Conservation (phyloP, 2,888 invertebrate genomes). For the Ctena decussata region DNA sequence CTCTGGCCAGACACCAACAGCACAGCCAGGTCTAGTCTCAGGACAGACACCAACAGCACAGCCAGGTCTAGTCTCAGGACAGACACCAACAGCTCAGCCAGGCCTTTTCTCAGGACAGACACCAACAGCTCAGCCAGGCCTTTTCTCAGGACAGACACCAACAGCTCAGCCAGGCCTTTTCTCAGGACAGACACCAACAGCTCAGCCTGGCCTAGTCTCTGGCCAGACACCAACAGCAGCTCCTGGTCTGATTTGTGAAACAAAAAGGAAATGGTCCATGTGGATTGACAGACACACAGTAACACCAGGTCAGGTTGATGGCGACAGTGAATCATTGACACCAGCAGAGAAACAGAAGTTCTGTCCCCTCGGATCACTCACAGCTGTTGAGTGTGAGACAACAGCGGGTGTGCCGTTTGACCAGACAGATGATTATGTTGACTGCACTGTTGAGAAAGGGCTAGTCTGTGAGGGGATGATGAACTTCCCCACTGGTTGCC, state of each 20-base stretch:
- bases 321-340: conserved; percentile 69
- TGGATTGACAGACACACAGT: conserved; percentile 53
- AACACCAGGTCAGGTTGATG: conserved; percentile 26
- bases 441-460: conserved; percentile 89
- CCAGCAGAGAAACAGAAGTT: conserved; percentile 64
- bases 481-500: conserved; percentile 72
- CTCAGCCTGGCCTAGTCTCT: conserved; percentile 20
- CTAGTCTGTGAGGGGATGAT: conserved; percentile 89
- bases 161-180: conserved; percentile 45
- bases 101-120: conserved; percentile 11
- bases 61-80: conserved; percentile 16
- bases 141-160: conserved; percentile 25
- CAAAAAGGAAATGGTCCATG: conserved; percentile 50
- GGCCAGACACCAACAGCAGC: conserved; percentile 9
- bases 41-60: conserved; percentile 46
- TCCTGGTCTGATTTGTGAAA: conserved; percentile 31
- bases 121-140: conserved; percentile 21
- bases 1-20: conserved; percentile 25
- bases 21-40: conserved; percentile 7
- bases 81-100: conserved; percentile 28
- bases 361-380: conserved; percentile 74
- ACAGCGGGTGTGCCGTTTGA: conserved; percentile 62
- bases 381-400: conserved; percentile 78
- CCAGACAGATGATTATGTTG: conserved; percentile 68
- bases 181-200: conserved; percentile 58